These are phyloP conservation scores for Sthenelais limicola DNA, from an alignment of 2,888 invertebrate species.

Conservation along the genomic window DNA sequence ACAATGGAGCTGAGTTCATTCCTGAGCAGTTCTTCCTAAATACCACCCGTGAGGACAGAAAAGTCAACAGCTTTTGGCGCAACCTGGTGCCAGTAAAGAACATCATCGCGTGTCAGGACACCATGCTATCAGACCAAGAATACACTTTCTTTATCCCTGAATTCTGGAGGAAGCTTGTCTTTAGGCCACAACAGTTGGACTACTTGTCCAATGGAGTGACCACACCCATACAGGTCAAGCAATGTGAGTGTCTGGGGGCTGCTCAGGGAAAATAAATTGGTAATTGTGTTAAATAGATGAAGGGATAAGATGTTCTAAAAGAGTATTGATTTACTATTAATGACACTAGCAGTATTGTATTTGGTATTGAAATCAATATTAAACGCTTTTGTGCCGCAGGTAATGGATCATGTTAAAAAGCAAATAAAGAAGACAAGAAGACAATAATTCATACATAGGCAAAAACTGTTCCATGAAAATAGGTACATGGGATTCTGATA, in stretches of 20 bases:
- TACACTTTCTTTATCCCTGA: conserved; percentile 41
- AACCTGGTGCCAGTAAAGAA: conserved; percentile 40
- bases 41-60: conserved; percentile 27
- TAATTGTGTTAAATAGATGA: too few relatives aligned
- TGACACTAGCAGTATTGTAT: too few relatives aligned
- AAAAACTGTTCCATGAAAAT: too few relatives aligned
- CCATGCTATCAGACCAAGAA: background rate
- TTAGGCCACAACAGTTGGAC: background rate
- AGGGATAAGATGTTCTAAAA: too few relatives aligned
- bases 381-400: too few relatives aligned
- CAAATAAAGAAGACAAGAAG: background rate
- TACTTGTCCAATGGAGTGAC: background rate
- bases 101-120: conserved; percentile 32
- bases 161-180: conserved; percentile 39
- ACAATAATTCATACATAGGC: background rate
- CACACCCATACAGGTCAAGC: conserved; percentile 9
- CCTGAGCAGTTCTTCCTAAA: conserved; percentile 40
- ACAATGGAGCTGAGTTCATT: background rate
- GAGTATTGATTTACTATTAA: too few relatives aligned
- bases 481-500: too few relatives aligned
- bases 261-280: too few relatives aligned
- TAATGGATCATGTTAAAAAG: background rate
- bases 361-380: too few relatives aligned
- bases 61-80: conserved; percentile 20
- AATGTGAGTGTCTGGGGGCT: conserved; percentile 1